Evolutionary conservation across 2,888 invertebrate species (phyloP), one percentile per base, ranked within the genome.

Genomic region (Dolichomitus sp.): DNA sequence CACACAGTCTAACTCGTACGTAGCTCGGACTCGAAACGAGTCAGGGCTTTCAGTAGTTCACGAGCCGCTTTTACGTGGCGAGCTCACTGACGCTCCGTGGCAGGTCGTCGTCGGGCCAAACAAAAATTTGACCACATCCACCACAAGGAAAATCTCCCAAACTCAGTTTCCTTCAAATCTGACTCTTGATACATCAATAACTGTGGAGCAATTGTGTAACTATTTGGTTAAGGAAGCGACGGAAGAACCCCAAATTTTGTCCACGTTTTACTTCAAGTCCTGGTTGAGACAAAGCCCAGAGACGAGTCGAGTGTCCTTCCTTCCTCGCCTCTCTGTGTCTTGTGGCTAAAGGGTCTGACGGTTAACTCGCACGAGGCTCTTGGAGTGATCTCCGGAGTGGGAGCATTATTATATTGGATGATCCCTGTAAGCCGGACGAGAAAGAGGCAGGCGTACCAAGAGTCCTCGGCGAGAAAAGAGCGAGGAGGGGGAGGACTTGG

Each of bases 11-110:
- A 48, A 57, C 61, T 37, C 45, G 50, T 65, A 61, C 65, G n/a
- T 59, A 50, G 66, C 59, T 80, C 63, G 48, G 33, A 52, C 48
- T 48, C 37, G 57, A 57, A 27, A 12, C 85, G n/a, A 72, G 52
- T 45, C 87, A 87, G 85, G 87, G 88, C 88, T 52, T 19, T 33
- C 54, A 42, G 40, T 91, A 92, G 92, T 91, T 87, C 85, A 90
- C 91, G 86, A 90, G 85, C 88, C 89, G 91, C 90, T 89, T 86
- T 88, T 90, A 89, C 54, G 54, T 27, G 27, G 54, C 27, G 54
- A 52, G 52, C 52, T 19, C 23, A 19, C 23, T 6, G 27, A 11
- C 54, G 23, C 23, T 27, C 23, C 54, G 54, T 5, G 19, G 17
- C 0, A 50, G 1, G 3, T 11, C 2, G 50, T 52, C 23, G 11